Evolutionary conservation across 1,140 invertebrate genomes (phyloP).

Genomic region (Polypedilum pembai): DNA sequence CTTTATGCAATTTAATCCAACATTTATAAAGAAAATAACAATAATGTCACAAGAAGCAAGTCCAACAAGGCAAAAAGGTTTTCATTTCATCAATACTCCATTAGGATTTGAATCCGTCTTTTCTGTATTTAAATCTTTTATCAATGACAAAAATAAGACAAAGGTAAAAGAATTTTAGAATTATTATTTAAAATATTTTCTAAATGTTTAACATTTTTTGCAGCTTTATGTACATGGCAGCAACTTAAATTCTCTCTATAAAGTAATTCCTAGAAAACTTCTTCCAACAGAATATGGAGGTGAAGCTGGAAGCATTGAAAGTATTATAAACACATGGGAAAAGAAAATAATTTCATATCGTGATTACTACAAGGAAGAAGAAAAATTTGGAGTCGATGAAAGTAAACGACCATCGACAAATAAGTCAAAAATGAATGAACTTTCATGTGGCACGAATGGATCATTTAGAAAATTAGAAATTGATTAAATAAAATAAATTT

Average conservation of each 20-base stretch:
- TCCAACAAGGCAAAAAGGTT: slow-evolving; percentile 34
- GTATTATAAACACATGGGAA: slow-evolving; percentile 35
- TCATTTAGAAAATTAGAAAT: slow-evolving; percentile 45
- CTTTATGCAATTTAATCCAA: slow-evolving; percentile 42
- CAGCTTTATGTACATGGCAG: slow-evolving; percentile 43
- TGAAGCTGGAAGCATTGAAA: slow-evolving; percentile 37
- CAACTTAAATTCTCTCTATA: slow-evolving; percentile 43
- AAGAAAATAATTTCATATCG: slow-evolving; percentile 8
- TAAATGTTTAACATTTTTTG: slow-evolving; percentile 32
- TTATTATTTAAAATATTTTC: not conserved
- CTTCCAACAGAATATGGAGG: slow-evolving; percentile 46
- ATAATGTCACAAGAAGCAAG: slow-evolving; percentile 42
- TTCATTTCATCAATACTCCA: slow-evolving; percentile 37
- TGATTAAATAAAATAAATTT: slow-evolving; percentile 4
- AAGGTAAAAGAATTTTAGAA: slow-evolving; percentile 34
- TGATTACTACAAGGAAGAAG: slow-evolving; percentile 42
- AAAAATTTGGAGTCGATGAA: slow-evolving; percentile 49
- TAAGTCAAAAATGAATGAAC: slow-evolving; percentile 35
- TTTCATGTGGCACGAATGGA: slow-evolving; percentile 50
- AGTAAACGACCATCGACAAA: slow-evolving; percentile 47
- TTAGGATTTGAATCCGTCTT: slow-evolving; percentile 35
- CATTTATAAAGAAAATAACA: slow-evolving; percentile 43
- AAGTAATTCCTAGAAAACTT: slow-evolving; percentile 42
- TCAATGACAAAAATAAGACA: slow-evolving; percentile 36
- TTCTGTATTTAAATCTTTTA: slow-evolving; percentile 34